A percentile compares a stretch with the other conserved stretches of the same genome.
Evolutionary conservation across 1,140 invertebrate genomes (phyloP).

Genomic region (Agrilus planipennis): DNA sequence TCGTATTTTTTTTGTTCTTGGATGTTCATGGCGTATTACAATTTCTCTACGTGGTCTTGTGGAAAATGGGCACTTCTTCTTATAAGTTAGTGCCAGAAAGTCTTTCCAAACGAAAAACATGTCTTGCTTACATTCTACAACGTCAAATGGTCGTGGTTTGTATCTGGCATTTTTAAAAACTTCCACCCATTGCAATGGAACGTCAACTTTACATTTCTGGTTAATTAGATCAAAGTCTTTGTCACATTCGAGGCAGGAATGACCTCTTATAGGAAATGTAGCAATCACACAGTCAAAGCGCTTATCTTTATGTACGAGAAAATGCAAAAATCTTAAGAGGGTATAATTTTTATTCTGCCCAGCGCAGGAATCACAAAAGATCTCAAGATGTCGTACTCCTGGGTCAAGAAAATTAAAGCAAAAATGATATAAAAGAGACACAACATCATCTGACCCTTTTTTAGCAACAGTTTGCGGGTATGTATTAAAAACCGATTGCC

Average conservation of each 20-base stretch:
- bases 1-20: too few species aligned
- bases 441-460: conserved; percentile 20
- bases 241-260: conserved; percentile 6
- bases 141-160: conserved; percentile 5
- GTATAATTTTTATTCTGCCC: conserved; percentile 10
- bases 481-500: conserved; percentile 14
- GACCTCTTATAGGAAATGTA: conserved; percentile 6
- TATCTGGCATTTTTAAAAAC: not conserved
- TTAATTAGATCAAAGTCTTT: conserved; percentile 6
- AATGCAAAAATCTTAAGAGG: conserved; percentile 5
- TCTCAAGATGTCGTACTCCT: conserved; percentile 6
- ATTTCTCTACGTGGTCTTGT: not conserved
- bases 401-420: conserved; percentile 6
- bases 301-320: conserved; percentile 2
- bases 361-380: conserved; percentile 7
- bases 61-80: not conserved
- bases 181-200: conserved; percentile 2
- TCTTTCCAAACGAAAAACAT: not conserved
- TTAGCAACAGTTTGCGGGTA: conserved; percentile 17
- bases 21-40: not conserved
- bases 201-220: not conserved
- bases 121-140: conserved; percentile 1
- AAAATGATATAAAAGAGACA: conserved; percentile 20
- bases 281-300: conserved; percentile 2
- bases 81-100: not conserved